Evolutionary conservation across 2,797 vertebrate genomes (phyloP).

Genomic region (Iguana delicatissima): DNA sequence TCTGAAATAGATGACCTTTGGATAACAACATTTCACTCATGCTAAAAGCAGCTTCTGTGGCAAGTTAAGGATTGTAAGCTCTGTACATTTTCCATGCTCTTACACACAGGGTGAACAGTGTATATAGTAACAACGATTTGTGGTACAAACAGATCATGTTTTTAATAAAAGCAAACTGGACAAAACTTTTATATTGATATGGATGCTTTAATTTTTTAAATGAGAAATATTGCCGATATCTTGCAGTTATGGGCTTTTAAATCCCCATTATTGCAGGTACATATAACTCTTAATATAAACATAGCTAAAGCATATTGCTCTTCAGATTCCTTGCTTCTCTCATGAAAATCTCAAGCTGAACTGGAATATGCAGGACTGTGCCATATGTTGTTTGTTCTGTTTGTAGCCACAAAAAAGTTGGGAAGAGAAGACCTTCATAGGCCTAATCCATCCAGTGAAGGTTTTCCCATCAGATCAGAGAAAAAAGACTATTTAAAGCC

Average conservation of each 20-base stretch:
- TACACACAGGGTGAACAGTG: not conserved
- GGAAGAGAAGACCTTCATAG: no score
- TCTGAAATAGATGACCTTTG: constrained; percentile 35
- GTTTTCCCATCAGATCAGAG: no score
- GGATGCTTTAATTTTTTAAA: constrained; percentile 12
- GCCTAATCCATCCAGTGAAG: no score
- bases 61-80: not conserved
- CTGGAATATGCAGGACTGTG: no score
- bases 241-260: not conserved
- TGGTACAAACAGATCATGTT: not conserved
- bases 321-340: not conserved
- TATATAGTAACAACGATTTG: not conserved
- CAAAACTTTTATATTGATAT: not conserved
- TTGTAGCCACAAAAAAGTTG: not conserved
- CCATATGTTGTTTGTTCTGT: no score
- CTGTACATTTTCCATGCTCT: not conserved
- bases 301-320: not conserved
- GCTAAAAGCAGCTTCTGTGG: constrained; percentile 18
- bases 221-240: not conserved
- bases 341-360: not conserved
- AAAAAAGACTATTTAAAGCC: no score
- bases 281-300: not conserved
- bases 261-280: not conserved
- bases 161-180: not conserved
- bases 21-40: constrained; percentile 19